These are phyloP conservation scores for Xenopus borealis DNA, from an alignment of 2,113 vertebrate species.

Conservation along the genomic window DNA sequence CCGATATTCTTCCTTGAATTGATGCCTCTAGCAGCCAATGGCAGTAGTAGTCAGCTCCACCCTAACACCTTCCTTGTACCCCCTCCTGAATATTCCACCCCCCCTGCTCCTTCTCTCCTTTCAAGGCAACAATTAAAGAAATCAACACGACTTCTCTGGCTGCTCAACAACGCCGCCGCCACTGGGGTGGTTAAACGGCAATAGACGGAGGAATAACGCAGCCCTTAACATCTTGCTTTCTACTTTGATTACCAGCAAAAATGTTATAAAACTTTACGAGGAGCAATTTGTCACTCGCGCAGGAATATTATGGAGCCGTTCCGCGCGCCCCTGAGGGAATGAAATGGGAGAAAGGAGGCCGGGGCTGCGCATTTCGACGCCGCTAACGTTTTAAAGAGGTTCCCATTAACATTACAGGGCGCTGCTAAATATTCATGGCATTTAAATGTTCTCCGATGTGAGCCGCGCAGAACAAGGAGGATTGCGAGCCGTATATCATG, in stretches of 20 bases:
- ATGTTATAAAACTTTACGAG: conserved; percentile 17
- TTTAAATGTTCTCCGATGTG: conserved; percentile 41
- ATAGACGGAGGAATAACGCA: conserved; percentile 1
- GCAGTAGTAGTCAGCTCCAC: no score
- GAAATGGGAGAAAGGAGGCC: conserved; percentile 27
- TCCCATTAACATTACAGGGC: conserved; percentile 44
- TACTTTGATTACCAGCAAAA: conserved; percentile 14
- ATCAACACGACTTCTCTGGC: conserved; percentile 2
- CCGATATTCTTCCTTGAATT: no score
- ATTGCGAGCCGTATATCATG: conserved; percentile 29
- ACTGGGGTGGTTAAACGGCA: background rate
- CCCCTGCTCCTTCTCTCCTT: no score
- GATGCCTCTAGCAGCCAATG: background rate
- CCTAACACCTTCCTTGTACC: no score
- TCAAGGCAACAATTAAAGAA: background rate
- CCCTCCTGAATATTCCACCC: no score
- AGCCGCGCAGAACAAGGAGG: background rate
- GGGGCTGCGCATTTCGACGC: conserved; percentile 14
- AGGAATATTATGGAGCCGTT: background rate
- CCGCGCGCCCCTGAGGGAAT: conserved; percentile 2
- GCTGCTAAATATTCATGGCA: conserved; percentile 44
- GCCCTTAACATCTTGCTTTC: conserved; percentile 8
- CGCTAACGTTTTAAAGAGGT: conserved; percentile 41
- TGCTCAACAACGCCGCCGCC: background rate
- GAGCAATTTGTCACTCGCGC: conserved; percentile 19